A percentile compares a stretch with the other conserved stretches of the same genome.
phyloP scores from a whole-genome alignment of 2,888 invertebrate species.

The Mythimna albipuncta region DNA sequence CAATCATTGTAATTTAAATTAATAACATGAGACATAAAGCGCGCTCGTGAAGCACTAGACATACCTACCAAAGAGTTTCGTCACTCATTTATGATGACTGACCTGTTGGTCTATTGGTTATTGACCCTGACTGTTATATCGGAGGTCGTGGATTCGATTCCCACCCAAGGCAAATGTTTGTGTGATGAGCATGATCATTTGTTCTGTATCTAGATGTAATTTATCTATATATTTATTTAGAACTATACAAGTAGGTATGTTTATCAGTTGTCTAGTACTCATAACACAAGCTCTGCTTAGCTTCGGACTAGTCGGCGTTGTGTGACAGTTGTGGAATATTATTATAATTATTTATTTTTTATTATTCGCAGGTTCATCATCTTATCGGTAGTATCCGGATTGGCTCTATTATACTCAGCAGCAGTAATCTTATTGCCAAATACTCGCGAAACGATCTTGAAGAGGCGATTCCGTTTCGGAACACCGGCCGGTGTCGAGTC shows the following conservation, averaged over 20 bases:
- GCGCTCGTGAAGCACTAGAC: not conserved
- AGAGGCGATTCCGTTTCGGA: constrained; percentile 94
- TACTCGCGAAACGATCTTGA: constrained; percentile 95
- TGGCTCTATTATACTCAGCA: constrained; percentile 95
- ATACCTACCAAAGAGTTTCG: not conserved
- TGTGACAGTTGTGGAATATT: no score
- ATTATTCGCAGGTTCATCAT: constrained; percentile 94
- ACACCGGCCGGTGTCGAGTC: constrained; percentile 94
- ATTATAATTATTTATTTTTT: constrained; percentile 43
- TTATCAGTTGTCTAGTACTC: no score
- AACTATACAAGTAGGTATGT: no score
- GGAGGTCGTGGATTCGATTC: no score
- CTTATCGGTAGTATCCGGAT: constrained; percentile 93
- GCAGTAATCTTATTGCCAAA: constrained; percentile 95
- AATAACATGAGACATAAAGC: not conserved
- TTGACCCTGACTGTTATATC: no score
- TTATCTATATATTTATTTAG: no score
- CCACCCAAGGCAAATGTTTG: no score
- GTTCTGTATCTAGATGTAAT: no score
- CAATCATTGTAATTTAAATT: not conserved
- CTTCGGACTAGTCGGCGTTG: no score
- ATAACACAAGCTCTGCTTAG: no score
- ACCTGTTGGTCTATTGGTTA: no score
- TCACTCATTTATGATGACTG: constrained; percentile 8
- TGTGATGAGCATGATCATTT: no score